phyloP scores from a whole-genome alignment of 2,888 invertebrate genomes.

The Papilio protenor region DNA sequence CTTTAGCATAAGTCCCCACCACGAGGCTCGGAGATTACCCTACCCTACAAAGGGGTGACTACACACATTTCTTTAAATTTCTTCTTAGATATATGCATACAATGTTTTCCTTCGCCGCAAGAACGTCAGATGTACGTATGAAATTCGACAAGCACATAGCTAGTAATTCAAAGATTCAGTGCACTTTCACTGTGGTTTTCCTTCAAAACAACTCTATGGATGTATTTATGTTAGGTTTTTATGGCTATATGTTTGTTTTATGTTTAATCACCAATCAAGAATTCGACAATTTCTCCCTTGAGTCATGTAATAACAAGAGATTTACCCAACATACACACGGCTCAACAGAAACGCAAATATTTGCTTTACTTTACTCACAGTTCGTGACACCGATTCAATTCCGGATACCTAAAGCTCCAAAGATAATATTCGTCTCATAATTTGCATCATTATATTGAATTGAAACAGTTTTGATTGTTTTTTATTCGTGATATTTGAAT shows the following conservation, averaged over 20 bases:
- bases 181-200: too few relatives aligned
- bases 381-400: slow-evolving; percentile 29
- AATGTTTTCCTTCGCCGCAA: too few relatives aligned
- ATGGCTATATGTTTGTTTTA: not conserved
- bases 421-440: slow-evolving; percentile 32
- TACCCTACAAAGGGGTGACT: too few relatives aligned
- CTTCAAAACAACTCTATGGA: too few relatives aligned
- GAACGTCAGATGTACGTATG: too few relatives aligned
- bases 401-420: slow-evolving; percentile 31
- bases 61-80: too few relatives aligned
- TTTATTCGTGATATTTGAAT: not conserved
- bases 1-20: too few relatives aligned
- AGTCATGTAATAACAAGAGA: slow-evolving; percentile 40
- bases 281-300: not conserved
- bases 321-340: slow-evolving; percentile 19
- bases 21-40: too few relatives aligned
- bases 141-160: too few relatives aligned
- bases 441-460: not conserved
- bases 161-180: too few relatives aligned
- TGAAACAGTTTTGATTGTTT: not conserved
- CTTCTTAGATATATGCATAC: too few relatives aligned
- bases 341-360: slow-evolving; percentile 37
- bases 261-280: slow-evolving; percentile 8
- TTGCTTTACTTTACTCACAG: slow-evolving; percentile 16
- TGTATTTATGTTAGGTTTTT: too few relatives aligned